These are phyloP conservation scores for Allacma fusca DNA, from an alignment of 2,888 invertebrate species.

Conservation along the genomic window DNA sequence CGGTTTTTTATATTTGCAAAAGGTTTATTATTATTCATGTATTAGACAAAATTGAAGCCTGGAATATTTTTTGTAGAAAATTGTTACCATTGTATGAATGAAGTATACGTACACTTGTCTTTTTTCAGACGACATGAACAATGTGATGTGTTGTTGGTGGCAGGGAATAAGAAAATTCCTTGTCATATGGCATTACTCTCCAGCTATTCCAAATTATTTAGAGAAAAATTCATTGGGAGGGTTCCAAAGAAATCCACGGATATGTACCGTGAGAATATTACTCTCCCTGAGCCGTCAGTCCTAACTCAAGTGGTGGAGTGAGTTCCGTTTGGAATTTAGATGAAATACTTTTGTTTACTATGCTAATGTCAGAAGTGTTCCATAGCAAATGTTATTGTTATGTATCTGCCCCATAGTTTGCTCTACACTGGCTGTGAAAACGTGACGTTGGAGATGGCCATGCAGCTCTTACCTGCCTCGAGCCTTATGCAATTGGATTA, in stretches of 20 bases:
- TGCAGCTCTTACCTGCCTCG: neutral
- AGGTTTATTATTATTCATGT: too few relatives aligned
- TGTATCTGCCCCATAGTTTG: too few relatives aligned
- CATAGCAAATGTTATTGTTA: too few relatives aligned
- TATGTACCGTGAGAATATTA: neutral
- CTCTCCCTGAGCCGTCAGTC: neutral
- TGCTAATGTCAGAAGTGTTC: neutral
- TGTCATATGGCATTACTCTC: constrained; percentile 24
- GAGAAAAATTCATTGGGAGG: neutral
- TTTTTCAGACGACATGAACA: constrained; percentile 25
- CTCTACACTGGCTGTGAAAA: constrained; percentile 26
- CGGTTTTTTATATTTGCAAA: too few relatives aligned
- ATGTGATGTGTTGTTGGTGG: constrained; percentile 22
- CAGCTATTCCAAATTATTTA: neutral
- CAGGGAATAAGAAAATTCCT: constrained; percentile 9
- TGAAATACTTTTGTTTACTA: constrained; percentile 3
- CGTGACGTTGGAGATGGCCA: constrained; percentile 6
- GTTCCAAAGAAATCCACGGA: neutral
- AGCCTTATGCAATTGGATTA: constrained; percentile 16
- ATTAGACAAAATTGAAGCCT: too few relatives aligned
- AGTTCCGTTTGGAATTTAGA: neutral
- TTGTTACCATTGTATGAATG: neutral
- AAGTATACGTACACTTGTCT: neutral
- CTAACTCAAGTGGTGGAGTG: constrained; percentile 20
- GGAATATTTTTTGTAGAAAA: too few relatives aligned